Conservation (phyloP, 2,113 vertebrate species). For the Ictidomys tridecemlineatus region DNA sequence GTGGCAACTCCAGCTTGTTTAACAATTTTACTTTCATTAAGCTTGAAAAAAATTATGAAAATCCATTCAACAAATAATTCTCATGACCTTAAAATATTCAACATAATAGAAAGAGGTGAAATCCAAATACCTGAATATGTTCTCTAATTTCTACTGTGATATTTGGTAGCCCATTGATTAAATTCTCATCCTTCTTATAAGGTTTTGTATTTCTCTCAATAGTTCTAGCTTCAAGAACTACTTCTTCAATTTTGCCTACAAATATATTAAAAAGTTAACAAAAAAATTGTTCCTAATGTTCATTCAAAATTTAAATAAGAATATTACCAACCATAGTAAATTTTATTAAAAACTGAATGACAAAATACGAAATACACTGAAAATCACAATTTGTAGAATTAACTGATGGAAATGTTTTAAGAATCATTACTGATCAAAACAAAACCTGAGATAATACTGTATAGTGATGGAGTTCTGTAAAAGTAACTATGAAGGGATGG, state of each 20-base stretch:
- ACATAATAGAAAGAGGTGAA: background rate
- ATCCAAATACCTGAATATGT: conserved; percentile 92
- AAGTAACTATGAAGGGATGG: background rate
- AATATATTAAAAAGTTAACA: conserved; percentile 47
- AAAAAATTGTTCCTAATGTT: background rate
- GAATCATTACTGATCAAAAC: background rate
- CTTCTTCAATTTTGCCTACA: conserved; percentile 96
- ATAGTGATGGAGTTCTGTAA: background rate
- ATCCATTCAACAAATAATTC: conserved; percentile 60
- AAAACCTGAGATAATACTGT: background rate
- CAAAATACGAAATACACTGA: background rate
- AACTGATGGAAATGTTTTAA: conserved; percentile 10
- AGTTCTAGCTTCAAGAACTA: conserved; percentile 95
- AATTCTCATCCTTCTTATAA: conserved; percentile 89
- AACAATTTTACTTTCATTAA: conserved; percentile 94
- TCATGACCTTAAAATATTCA: background rate
- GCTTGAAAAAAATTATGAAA: conserved; percentile 86
- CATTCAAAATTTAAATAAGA: background rate
- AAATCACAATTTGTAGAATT: conserved; percentile 1
- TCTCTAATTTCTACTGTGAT: conserved; percentile 94
- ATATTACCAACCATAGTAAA: background rate
- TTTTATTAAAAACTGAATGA: background rate
- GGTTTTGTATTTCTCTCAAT: conserved; percentile 88
- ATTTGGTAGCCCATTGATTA: conserved; percentile 95
- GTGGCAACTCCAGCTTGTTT: conserved; percentile 91